Evolutionary conservation across 35 echinoderm and acorn worm species (phyloP).

Genomic region (Ophioderma brevispina): DNA sequence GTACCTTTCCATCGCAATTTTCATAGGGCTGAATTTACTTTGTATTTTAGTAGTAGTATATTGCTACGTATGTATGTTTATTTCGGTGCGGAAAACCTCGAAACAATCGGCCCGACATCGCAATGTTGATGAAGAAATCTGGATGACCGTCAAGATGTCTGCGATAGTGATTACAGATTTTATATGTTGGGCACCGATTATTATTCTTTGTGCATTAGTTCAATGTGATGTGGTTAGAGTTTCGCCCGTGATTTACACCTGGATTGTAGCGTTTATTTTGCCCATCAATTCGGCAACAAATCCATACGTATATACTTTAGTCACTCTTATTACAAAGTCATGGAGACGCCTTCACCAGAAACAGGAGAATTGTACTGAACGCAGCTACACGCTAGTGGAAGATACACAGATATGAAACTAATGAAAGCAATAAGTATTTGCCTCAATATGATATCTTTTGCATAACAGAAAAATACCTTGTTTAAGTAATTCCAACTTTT

Average conservation of each 20-base stretch:
- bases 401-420: too few relatives aligned
- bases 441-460: too few relatives aligned
- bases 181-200: background rate
- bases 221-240: background rate
- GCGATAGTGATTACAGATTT: background rate
- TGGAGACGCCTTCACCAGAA: too few relatives aligned
- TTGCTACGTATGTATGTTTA: background rate
- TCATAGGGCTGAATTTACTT: background rate
- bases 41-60: background rate
- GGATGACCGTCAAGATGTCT: background rate
- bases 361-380: too few relatives aligned
- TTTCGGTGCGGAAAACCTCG: background rate
- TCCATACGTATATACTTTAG: background rate
- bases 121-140: background rate
- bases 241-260: background rate
- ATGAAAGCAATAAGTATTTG: too few relatives aligned
- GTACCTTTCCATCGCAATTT: background rate
- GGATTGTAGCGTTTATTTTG: background rate
- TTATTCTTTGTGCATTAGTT: background rate
- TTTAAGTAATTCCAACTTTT: too few relatives aligned
- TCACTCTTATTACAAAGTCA: background rate
- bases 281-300: background rate
- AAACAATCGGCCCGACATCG: background rate
- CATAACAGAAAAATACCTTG: too few relatives aligned
- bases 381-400: too few relatives aligned